Percentiles rank a stretch among this genome's conserved stretches.
Evolutionary conservation across 2,888 invertebrate genomes (phyloP).

Genomic region (Synergus laeviventris): DNA sequence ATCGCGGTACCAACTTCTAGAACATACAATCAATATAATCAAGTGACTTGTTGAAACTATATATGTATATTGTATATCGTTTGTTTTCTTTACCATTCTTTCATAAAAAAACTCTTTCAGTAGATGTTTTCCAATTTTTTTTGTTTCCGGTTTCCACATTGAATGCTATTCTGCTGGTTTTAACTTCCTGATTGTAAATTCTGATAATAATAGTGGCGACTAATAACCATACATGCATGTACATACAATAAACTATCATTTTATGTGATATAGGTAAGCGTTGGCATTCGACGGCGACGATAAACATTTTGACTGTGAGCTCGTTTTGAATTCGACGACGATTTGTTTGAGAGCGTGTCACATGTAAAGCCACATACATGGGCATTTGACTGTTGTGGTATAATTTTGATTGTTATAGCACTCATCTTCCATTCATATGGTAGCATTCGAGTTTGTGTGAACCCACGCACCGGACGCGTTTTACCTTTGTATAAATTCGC

Average conservation of each 20-base stretch:
- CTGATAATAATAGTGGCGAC: background rate
- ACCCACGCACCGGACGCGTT: background rate
- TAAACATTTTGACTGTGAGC: constrained; percentile 52
- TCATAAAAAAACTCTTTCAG: too few relatives aligned
- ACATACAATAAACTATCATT: constrained; percentile 40
- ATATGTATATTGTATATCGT: too few relatives aligned
- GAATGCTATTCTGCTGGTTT: too few relatives aligned
- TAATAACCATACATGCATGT: background rate
- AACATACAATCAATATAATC: too few relatives aligned
- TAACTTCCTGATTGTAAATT: too few relatives aligned
- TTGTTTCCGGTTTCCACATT: too few relatives aligned
- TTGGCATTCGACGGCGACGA: constrained; percentile 46
- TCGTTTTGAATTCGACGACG: constrained; percentile 48
- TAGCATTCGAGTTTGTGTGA: background rate
- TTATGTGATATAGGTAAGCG: constrained; percentile 52
- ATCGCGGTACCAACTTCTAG: too few relatives aligned
- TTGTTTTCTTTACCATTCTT: too few relatives aligned
- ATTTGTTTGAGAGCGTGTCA: background rate
- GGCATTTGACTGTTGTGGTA: background rate
- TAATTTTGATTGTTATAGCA: background rate
- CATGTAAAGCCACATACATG: background rate
- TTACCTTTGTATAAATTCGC: background rate
- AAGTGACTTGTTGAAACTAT: too few relatives aligned
- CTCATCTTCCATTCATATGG: background rate
- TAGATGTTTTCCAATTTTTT: too few relatives aligned